Evolutionary conservation across 2,888 invertebrate genomes (phyloP).

Genomic region (Amphipyra tragopoginis): DNA sequence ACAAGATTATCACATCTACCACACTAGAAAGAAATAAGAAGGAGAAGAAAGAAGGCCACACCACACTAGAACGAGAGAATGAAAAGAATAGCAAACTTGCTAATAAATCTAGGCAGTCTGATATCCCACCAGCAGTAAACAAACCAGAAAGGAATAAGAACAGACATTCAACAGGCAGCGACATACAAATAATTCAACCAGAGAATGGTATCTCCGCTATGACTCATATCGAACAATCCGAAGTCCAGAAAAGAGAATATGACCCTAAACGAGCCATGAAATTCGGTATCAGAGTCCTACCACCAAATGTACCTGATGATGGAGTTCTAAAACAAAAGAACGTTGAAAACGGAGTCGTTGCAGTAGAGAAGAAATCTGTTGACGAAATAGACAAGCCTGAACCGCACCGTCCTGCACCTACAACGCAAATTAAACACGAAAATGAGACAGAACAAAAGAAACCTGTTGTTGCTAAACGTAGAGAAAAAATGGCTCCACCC

Average conservation of each 20-base stretch:
- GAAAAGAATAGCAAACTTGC: slow-evolving; percentile 85
- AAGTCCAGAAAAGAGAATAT: slow-evolving; percentile 89
- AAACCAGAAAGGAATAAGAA: slow-evolving; percentile 83
- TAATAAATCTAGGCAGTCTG: slow-evolving; percentile 79
- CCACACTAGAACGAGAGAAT: slow-evolving; percentile 86
- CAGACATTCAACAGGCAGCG: slow-evolving; percentile 79
- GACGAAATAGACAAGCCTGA: slow-evolving; percentile 85
- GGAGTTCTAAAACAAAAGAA: slow-evolving; percentile 85
- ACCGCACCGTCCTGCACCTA: slow-evolving; percentile 75
- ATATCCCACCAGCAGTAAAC: slow-evolving; percentile 70
- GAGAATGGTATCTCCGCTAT: slow-evolving; percentile 75
- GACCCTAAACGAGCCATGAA: slow-evolving; percentile 91
- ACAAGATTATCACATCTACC: slow-evolving; percentile 84
- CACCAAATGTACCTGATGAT: slow-evolving; percentile 88
- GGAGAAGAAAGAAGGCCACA: slow-evolving; percentile 80
- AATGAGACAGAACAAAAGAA: slow-evolving; percentile 85
- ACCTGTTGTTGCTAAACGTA: slow-evolving; percentile 87
- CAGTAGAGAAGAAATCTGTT: slow-evolving; percentile 75
- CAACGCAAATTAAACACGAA: slow-evolving; percentile 86
- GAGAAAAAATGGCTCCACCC: slow-evolving; percentile 87
- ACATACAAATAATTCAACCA: slow-evolving; percentile 82
- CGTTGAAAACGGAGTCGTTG: slow-evolving; percentile 80
- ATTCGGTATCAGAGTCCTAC: slow-evolving; percentile 92
- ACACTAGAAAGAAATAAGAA: slow-evolving; percentile 86
- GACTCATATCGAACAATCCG: slow-evolving; percentile 81